phyloP scores from a whole-genome alignment of 2,797 vertebrate genomes.

The Lutjanus argentimaculatus region DNA sequence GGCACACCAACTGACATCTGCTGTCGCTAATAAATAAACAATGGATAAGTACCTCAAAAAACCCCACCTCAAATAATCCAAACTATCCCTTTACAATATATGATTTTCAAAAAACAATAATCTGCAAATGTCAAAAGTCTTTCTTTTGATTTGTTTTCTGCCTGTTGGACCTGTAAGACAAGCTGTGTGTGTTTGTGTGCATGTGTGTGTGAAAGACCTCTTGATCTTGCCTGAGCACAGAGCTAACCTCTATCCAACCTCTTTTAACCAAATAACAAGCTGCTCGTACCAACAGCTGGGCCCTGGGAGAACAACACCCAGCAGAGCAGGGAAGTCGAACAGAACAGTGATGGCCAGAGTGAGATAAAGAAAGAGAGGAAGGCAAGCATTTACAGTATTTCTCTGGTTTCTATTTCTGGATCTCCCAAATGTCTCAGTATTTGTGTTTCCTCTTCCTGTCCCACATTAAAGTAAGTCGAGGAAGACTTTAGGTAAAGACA shows the following conservation, averaged over 20 bases:
- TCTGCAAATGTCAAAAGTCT: neutral
- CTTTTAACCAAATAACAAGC: slow-evolving; percentile 43
- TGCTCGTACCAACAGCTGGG: slow-evolving; percentile 26
- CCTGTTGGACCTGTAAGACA: neutral
- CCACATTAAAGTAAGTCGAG: neutral
- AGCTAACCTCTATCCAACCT: slow-evolving; percentile 26
- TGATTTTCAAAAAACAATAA: neutral
- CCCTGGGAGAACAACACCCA: slow-evolving; percentile 22
- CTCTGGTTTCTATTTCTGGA: too few relatives aligned
- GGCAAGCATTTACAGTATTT: too few relatives aligned
- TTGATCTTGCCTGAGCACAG: slow-evolving; percentile 32
- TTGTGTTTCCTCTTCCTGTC: neutral
- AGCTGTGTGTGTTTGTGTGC: neutral
- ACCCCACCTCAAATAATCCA: too few relatives aligned
- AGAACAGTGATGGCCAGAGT: neutral
- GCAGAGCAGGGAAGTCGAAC: neutral
- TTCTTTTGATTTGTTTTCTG: neutral
- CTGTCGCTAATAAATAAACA: too few relatives aligned
- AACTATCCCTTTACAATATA: too few relatives aligned
- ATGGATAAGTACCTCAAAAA: too few relatives aligned
- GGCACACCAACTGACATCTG: too few relatives aligned
- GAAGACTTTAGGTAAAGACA: neutral
- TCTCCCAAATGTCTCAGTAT: neutral
- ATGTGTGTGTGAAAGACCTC: slow-evolving; percentile 1
- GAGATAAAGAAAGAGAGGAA: neutral